Percentiles rank a stretch among this genome's conserved stretches.
phyloP scores from a whole-genome alignment of 2,888 invertebrate genomes.

The Eupithecia pulchellata region DNA sequence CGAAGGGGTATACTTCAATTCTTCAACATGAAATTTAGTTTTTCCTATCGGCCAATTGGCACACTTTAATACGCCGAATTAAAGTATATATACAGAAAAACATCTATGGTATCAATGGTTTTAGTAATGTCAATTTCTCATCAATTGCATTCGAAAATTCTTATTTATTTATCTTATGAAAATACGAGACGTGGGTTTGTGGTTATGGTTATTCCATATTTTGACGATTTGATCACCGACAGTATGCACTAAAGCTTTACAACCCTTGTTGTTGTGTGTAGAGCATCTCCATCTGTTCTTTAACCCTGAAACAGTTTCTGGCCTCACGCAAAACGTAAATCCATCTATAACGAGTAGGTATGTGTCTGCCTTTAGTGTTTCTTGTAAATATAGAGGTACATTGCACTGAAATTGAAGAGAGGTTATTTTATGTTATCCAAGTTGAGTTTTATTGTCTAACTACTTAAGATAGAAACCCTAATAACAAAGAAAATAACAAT shows the following conservation, averaged over 20 bases:
- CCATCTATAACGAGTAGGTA: not conserved
- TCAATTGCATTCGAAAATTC: not conserved
- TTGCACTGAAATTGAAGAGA: constrained; percentile 1
- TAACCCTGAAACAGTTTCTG: not conserved
- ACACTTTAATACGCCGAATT: too few species aligned
- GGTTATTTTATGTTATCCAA: not conserved
- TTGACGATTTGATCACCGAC: not conserved
- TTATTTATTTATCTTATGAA: not conserved
- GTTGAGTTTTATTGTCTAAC: too few species aligned
- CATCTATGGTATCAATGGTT: too few species aligned
- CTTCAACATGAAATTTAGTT: too few species aligned
- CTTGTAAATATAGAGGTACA: not conserved
- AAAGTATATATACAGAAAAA: too few species aligned
- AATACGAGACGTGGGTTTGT: not conserved
- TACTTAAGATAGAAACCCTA: too few species aligned
- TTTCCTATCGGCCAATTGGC: too few species aligned
- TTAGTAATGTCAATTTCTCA: not conserved
- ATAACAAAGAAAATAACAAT: too few species aligned
- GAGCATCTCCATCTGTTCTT: constrained; percentile 8
- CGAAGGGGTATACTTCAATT: too few species aligned
- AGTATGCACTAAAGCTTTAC: not conserved
- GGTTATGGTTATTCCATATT: constrained; percentile 2
- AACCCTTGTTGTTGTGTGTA: constrained; percentile 4
- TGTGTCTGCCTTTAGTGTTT: not conserved
- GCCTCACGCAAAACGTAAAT: not conserved